phyloP scores from a whole-genome alignment of 2,113 vertebrate genomes.

The Ranitomeya imitator region DNA sequence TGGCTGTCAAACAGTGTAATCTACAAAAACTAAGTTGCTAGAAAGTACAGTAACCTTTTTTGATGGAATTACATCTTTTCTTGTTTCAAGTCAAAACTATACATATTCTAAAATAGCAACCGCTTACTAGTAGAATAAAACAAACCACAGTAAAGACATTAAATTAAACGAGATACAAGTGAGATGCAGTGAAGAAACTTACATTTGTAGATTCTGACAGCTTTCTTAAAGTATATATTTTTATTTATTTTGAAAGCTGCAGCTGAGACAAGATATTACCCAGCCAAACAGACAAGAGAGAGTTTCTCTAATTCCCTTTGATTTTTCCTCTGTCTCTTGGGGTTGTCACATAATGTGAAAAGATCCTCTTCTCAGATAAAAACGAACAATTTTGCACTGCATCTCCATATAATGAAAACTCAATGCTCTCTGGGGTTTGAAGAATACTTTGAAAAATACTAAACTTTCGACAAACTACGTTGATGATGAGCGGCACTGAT shows the following conservation, averaged over 20 bases:
- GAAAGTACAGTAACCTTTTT: too few relatives aligned
- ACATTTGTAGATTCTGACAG: slow-evolving; percentile 22
- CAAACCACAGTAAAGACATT: slow-evolving; percentile 8
- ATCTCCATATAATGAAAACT: slow-evolving; percentile 8
- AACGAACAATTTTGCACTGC: background rate
- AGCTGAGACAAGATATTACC: slow-evolving; percentile 35
- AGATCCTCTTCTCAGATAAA: slow-evolving; percentile 23
- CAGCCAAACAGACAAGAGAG: slow-evolving; percentile 35
- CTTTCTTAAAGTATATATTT: slow-evolving; percentile 37
- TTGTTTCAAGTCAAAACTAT: background rate
- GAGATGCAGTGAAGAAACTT: background rate
- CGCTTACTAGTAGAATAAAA: background rate
- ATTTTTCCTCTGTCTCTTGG: slow-evolving; percentile 33
- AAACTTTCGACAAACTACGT: slow-evolving; percentile 21
- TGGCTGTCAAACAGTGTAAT: too few relatives aligned
- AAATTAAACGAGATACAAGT: slow-evolving; percentile 10
- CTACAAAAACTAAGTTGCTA: too few relatives aligned
- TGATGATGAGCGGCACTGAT: background rate
- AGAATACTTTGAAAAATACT: slow-evolving; percentile 28
- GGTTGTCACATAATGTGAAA: slow-evolving; percentile 43
- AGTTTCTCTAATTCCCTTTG: slow-evolving; percentile 53
- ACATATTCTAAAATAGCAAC: background rate
- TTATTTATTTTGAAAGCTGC: slow-evolving; percentile 34
- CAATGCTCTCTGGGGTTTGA: slow-evolving; percentile 36
- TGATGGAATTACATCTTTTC: background rate